Conservation (phyloP, 2,113 vertebrate species). For the Cygnus atratus region DNA sequence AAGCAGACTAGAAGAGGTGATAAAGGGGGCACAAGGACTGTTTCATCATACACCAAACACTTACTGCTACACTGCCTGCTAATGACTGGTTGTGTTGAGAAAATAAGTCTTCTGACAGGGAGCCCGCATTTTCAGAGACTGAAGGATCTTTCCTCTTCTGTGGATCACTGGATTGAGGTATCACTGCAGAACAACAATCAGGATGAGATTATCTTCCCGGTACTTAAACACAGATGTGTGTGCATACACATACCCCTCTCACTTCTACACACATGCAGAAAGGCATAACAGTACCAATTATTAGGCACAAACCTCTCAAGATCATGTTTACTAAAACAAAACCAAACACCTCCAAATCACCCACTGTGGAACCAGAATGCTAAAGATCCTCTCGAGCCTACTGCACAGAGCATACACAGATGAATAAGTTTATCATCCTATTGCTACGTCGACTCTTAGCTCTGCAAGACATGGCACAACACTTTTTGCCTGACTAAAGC, state of each 20-base stretch:
- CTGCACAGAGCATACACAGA: accelerated
- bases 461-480: neutral
- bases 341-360: neutral
- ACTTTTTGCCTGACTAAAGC: neutral
- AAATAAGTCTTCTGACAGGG: neutral
- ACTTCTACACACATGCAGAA: accelerated
- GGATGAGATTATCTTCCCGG: accelerated
- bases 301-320: neutral
- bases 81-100: neutral
- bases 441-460: neutral
- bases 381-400: neutral
- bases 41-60: neutral
- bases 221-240: neutral
- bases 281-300: neutral
- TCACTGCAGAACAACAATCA: neutral
- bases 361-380: neutral
- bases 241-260: neutral
- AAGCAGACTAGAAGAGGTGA: neutral
- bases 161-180: neutral
- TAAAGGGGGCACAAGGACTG: neutral
- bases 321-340: neutral
- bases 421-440: accelerated
- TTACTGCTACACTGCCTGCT: neutral
- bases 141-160: neutral
- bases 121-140: accelerated